Evolutionary conservation across 2,113 vertebrate genomes (phyloP).

Genomic region (Gopherus evgoodei): DNA sequence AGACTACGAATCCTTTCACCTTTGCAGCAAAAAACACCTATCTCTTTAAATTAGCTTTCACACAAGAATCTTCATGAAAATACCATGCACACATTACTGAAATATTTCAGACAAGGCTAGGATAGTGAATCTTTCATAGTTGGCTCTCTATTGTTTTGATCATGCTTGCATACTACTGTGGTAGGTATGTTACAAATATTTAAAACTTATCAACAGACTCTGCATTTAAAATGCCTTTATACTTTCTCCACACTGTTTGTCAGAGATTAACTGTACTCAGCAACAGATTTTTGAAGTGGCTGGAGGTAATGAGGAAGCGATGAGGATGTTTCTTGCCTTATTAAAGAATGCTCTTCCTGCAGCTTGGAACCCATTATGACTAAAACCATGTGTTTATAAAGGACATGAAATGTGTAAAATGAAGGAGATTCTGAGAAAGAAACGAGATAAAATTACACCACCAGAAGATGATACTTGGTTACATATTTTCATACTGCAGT

Average conservation of each 20-base stretch:
- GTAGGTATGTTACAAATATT: background rate
- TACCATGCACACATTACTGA: background rate
- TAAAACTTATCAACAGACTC: background rate
- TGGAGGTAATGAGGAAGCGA: background rate
- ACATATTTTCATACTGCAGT: too few species aligned
- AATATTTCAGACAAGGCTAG: background rate
- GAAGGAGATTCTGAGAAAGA: background rate
- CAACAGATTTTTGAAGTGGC: background rate
- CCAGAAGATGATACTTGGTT: too few species aligned
- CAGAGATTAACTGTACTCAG: background rate
- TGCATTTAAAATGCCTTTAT: background rate
- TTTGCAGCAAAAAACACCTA: background rate
- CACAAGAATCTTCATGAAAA: background rate
- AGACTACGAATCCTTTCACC: background rate
- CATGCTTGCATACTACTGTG: background rate
- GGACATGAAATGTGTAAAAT: background rate
- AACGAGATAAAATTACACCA: background rate
- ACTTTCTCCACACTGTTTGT: background rate
- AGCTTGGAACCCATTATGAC: background rate
- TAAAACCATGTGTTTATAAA: background rate
- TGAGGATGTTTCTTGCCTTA: background rate
- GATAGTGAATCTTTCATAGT: background rate
- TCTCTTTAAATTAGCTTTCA: accelerated
- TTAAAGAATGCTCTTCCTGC: background rate
- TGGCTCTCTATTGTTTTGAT: background rate